These are phyloP conservation scores for Rhynchotus rufescens DNA, from an alignment of 2,797 vertebrate genomes.

Conservation along the genomic window DNA sequence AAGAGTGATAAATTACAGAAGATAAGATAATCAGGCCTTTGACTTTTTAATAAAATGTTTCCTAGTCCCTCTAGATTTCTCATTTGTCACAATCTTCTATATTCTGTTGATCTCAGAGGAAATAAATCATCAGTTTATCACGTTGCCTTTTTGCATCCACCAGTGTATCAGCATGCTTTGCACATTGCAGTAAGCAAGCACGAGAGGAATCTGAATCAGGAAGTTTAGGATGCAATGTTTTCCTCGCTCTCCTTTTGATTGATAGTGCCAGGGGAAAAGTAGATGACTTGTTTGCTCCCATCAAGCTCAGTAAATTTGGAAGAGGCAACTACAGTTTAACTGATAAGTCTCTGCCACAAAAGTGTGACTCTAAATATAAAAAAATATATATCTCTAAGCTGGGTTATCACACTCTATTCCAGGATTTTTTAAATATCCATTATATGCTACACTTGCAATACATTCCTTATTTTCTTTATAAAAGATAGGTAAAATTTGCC, in stretches of 20 bases:
- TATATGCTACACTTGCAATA: background rate
- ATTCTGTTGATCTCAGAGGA: constrained; percentile 47
- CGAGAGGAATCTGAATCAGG: constrained; percentile 41
- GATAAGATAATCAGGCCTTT: constrained; percentile 49
- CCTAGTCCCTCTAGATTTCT: constrained; percentile 27
- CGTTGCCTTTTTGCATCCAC: constrained; percentile 27
- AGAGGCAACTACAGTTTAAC: background rate
- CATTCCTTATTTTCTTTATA: background rate
- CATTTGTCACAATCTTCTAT: constrained; percentile 60
- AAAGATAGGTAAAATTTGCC: background rate
- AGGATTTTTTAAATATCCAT: background rate
- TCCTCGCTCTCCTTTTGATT: constrained; percentile 4
- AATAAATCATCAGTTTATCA: constrained; percentile 71
- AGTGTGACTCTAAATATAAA: background rate
- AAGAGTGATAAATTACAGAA: constrained; percentile 61
- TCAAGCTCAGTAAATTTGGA: constrained; percentile 14
- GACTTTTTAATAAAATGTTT: constrained; percentile 70
- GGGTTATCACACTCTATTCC: background rate
- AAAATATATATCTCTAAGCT: background rate
- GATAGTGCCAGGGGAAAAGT: background rate
- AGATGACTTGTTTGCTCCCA: background rate
- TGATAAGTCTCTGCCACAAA: background rate
- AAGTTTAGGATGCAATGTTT: background rate
- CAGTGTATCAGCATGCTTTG: constrained; percentile 37
- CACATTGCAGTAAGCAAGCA: constrained; percentile 10